Evolutionary conservation across 2,113 vertebrate genomes (phyloP).

Genomic region (Campylorhamphus procurvoides): DNA sequence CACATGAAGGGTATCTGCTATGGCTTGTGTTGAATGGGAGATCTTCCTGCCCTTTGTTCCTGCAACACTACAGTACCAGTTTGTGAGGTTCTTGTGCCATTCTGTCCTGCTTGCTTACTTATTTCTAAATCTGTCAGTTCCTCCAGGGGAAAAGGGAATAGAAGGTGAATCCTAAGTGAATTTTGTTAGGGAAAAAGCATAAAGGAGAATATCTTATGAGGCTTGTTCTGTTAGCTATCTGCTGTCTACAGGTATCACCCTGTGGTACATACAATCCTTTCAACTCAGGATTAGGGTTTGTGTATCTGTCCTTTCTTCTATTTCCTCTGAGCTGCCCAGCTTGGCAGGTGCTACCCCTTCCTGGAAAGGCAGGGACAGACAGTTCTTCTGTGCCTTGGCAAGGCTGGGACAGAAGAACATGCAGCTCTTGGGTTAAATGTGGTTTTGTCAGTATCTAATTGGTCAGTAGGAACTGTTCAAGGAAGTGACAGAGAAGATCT

Average conservation of each 20-base stretch:
- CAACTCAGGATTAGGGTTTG: accelerated
- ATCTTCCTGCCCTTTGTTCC: neutral
- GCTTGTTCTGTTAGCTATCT: neutral
- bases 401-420: neutral
- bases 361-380: neutral
- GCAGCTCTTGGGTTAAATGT: neutral
- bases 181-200: neutral
- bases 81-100: neutral
- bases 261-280: neutral
- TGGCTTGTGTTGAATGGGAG: neutral
- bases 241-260: neutral
- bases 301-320: neutral
- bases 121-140: neutral
- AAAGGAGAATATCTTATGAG: neutral
- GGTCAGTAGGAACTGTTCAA: neutral
- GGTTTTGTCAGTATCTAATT: neutral
- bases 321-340: neutral
- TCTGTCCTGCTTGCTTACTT: neutral
- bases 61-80: neutral
- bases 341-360: no score
- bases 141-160: neutral
- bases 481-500: neutral
- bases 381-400: neutral
- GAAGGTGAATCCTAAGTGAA: neutral
- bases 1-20: accelerated